phyloP scores from a whole-genome alignment of 2,888 invertebrate genomes.

The Torymus auratus region DNA sequence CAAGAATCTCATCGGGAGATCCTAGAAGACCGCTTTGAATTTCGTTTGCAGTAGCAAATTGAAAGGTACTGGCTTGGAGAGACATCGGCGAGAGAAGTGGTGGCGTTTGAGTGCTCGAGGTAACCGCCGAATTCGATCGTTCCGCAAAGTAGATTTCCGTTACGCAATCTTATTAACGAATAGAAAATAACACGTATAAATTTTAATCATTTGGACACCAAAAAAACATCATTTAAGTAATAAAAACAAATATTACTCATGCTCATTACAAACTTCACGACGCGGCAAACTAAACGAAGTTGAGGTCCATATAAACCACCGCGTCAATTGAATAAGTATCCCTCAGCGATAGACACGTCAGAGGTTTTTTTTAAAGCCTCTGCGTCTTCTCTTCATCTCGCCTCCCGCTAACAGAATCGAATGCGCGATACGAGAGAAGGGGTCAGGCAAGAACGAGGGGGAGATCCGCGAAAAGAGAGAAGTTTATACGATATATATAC shows the following conservation, averaged over 20 bases:
- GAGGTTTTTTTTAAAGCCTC: background rate
- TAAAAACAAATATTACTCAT: too few species aligned
- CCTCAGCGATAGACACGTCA: background rate
- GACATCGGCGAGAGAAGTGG: background rate
- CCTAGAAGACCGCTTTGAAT: constrained; percentile 4
- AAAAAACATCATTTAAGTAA: too few species aligned
- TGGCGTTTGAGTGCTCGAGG: background rate
- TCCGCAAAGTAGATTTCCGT: background rate
- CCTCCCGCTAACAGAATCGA: constrained; percentile 19
- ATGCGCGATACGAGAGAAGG: too few species aligned
- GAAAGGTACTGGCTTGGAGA: constrained; percentile 9
- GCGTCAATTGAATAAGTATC: background rate
- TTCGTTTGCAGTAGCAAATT: constrained; percentile 30
- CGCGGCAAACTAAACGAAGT: too few species aligned
- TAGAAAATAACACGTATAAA: too few species aligned
- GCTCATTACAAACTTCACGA: too few species aligned
- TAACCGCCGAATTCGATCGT: constrained; percentile 24
- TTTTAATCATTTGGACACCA: too few species aligned
- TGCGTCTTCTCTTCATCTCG: background rate
- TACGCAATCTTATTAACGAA: too few species aligned
- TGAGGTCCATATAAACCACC: too few species aligned
- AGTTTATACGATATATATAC: constrained; percentile 55
- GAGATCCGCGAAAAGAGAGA: constrained; percentile 49
- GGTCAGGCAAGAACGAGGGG: constrained; percentile 11
- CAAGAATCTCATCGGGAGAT: constrained; percentile 14